Percentiles rank a stretch among this genome's conserved stretches.
Evolutionary conservation across 2,797 vertebrate genomes (phyloP).

Genomic region (Epinephelus awoara): DNA sequence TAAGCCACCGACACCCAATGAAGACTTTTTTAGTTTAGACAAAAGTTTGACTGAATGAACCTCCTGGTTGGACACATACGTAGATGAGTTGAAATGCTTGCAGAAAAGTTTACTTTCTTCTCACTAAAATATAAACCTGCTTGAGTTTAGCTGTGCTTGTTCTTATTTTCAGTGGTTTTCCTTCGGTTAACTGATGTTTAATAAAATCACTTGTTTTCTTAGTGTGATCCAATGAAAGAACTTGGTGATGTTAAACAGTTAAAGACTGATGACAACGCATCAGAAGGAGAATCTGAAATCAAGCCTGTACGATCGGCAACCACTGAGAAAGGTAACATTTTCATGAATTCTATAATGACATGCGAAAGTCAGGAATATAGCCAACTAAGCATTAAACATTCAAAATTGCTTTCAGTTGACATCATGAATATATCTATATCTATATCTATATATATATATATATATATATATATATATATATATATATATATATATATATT

Average conservation of each 20-base stretch:
- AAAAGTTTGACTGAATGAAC: neutral
- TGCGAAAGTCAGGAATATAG: too few species aligned
- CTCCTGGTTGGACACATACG: neutral
- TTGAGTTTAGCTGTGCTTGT: neutral
- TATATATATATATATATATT: too few species aligned
- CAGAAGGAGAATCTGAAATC: neutral
- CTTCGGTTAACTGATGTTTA: neutral
- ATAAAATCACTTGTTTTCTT: neutral
- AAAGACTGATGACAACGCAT: neutral
- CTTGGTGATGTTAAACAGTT: neutral
- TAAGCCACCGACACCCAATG: too few species aligned
- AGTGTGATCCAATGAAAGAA: conserved; percentile 9
- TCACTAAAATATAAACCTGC: neutral
- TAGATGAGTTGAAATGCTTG: neutral
- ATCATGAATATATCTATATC: too few species aligned
- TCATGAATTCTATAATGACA: too few species aligned
- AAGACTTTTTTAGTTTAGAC: neutral
- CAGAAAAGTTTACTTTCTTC: neutral
- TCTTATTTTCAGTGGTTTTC: neutral
- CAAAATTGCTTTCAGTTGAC: neutral
- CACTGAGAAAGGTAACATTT: neutral
- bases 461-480: too few species aligned
- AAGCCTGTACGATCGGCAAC: neutral
- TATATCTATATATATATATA: too few species aligned
- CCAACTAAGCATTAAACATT: too few species aligned